A percentile compares a stretch with the other conserved stretches of the same genome.
These are phyloP conservation scores for Scaptomyza caliginosa DNA, from an alignment of 2,888 invertebrate genomes.

Conservation along the genomic window DNA sequence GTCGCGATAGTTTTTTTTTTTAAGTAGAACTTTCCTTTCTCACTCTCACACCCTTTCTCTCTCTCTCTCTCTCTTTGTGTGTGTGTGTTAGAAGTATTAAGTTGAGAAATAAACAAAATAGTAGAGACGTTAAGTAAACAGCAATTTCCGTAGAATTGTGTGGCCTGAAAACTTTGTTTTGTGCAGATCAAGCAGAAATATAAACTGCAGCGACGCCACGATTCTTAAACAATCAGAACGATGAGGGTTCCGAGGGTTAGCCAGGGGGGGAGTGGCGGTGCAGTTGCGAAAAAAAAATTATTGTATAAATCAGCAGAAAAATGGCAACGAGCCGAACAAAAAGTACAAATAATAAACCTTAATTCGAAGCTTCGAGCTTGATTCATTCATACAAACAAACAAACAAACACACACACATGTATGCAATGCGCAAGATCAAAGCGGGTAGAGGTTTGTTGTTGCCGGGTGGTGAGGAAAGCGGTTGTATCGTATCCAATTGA, in stretches of 20 bases:
- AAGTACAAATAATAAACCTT: slow-evolving; percentile 71
- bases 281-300: slow-evolving; percentile 44
- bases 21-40: neutral
- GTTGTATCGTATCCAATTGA: slow-evolving; percentile 56
- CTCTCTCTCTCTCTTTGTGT: slow-evolving; percentile 3
- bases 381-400: slow-evolving; percentile 66
- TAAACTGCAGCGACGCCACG: slow-evolving; percentile 71
- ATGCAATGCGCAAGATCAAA: slow-evolving; percentile 42
- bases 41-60: neutral
- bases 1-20: slow-evolving; percentile 29
- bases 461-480: neutral
- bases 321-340: slow-evolving; percentile 13
- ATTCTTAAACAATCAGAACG: slow-evolving; percentile 69
- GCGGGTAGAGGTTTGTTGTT: neutral
- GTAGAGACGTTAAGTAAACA: slow-evolving; percentile 42
- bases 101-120: slow-evolving; percentile 31
- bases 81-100: slow-evolving; percentile 8
- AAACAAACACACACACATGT: slow-evolving; percentile 19
- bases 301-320: slow-evolving; percentile 74
- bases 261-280: slow-evolving; percentile 17
- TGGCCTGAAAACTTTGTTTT: slow-evolving; percentile 50
- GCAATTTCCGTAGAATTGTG: slow-evolving; percentile 61
- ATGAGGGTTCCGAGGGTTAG: slow-evolving; percentile 5
- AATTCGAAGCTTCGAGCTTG: slow-evolving; percentile 72
- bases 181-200: slow-evolving; percentile 67